phyloP scores from a whole-genome alignment of 2,113 vertebrate genomes.

The Anthoscopus minutus region DNA sequence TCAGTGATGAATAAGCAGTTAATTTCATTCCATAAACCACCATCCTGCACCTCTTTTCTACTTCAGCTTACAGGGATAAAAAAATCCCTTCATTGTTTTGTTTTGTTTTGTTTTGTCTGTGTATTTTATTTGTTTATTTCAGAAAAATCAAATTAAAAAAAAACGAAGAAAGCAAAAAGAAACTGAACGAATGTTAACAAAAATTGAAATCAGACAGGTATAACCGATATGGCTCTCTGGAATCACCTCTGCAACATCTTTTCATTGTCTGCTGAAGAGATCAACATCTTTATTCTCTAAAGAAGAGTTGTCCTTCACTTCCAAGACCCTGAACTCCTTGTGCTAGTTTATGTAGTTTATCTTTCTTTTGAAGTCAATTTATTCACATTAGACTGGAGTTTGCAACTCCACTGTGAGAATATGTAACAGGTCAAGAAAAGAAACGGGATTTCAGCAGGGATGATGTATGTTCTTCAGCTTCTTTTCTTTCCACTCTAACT shows the following conservation, averaged over 20 bases:
- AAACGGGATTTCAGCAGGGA: not conserved
- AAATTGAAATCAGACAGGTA: not conserved
- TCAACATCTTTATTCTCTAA: not conserved
- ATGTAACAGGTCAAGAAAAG: not conserved
- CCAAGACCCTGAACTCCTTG: not conserved
- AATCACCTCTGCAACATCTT: not conserved
- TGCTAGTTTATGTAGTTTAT: not conserved
- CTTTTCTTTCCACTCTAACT: not conserved
- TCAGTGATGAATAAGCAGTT: not conserved
- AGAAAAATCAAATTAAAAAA: not conserved
- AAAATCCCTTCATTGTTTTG: not conserved
- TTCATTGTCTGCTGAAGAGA: not conserved
- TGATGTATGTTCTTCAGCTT: not conserved
- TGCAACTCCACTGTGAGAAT: not conserved
- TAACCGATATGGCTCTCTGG: not conserved
- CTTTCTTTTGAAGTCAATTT: not conserved
- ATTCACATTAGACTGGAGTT: not conserved
- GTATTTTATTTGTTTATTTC: not conserved
- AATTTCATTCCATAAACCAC: not conserved
- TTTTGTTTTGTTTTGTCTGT: not conserved
- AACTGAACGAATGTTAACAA: not conserved
- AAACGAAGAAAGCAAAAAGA: accelerated
- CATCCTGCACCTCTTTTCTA: not conserved
- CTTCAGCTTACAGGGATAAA: not conserved
- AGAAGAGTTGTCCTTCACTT: not conserved